Percentiles rank a stretch among this genome's conserved stretches.
These are phyloP conservation scores for Drosophila nannoptera DNA, from an alignment of 1,140 invertebrate species.

Conservation along the genomic window DNA sequence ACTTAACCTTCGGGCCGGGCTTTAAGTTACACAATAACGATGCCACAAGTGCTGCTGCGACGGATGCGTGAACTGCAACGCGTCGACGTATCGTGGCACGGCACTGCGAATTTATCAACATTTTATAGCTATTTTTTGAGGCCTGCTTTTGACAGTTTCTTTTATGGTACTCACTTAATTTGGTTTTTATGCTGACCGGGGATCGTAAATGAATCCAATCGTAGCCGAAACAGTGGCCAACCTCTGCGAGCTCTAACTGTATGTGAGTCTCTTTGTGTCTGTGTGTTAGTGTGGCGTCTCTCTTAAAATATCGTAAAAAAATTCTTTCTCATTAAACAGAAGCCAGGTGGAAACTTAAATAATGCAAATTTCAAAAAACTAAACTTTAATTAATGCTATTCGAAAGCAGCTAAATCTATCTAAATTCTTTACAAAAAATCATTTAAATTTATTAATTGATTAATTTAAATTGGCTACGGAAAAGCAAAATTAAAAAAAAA, in stretches of 20 bases:
- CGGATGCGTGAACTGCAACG: background rate
- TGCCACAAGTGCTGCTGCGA: background rate
- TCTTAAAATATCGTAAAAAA: constrained; percentile 3
- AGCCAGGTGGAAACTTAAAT: too few relatives aligned
- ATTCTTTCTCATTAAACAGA: too few relatives aligned
- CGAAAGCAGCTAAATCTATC: too few relatives aligned
- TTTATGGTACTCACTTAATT: constrained; percentile 32
- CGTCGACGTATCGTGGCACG: background rate
- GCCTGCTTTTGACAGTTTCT: constrained; percentile 4
- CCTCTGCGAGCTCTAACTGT: constrained; percentile 20
- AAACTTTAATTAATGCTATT: too few relatives aligned
- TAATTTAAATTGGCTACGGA: background rate
- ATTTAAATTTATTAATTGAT: background rate
- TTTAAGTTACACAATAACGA: constrained; percentile 24
- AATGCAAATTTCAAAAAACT: too few relatives aligned
- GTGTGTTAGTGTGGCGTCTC: background rate
- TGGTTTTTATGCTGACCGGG: constrained; percentile 22
- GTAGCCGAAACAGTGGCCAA: constrained; percentile 15
- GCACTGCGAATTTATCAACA: constrained; percentile 6
- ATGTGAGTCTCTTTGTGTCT: background rate
- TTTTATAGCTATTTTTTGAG: constrained; percentile 16
- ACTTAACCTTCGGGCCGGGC: constrained; percentile 47
- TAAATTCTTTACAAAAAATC: too few relatives aligned
- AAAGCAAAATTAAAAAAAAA: background rate
- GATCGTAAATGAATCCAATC: constrained; percentile 32